These are phyloP conservation scores for Epicauta chinensis DNA, from an alignment of 1,140 invertebrate species.

Conservation along the genomic window DNA sequence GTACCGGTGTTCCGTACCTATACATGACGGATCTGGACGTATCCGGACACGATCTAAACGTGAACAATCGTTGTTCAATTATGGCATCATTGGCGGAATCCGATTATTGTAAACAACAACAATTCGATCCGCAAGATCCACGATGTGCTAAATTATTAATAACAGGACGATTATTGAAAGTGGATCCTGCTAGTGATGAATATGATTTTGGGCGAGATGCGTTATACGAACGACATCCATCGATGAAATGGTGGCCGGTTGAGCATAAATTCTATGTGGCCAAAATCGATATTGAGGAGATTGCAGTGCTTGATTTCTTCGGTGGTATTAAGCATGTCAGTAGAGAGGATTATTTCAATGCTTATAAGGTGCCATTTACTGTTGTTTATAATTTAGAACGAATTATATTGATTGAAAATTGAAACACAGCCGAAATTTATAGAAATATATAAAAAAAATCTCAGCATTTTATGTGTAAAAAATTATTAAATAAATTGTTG, in stretches of 20 bases:
- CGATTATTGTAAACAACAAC: conserved; percentile 54
- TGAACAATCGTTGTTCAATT: conserved; percentile 52
- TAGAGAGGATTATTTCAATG: conserved; percentile 29
- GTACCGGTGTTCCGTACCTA: conserved; percentile 70
- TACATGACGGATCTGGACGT: conserved; percentile 72
- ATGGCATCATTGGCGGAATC: conserved; percentile 63
- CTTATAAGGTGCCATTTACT: neutral
- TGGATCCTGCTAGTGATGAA: conserved; percentile 52
- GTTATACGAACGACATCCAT: conserved; percentile 63
- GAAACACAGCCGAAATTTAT: no score
- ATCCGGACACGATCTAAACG: conserved; percentile 59
- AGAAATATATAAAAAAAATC: no score
- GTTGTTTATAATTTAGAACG: no score
- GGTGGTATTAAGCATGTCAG: conserved; percentile 64
- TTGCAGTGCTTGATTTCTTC: conserved; percentile 68
- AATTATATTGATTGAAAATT: no score
- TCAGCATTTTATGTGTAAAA: no score
- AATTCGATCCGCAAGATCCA: conserved; percentile 73
- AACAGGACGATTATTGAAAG: conserved; percentile 60
- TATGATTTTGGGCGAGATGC: conserved; percentile 54
- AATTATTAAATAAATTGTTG: neutral
- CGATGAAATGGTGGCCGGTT: conserved; percentile 35
- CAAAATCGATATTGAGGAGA: conserved; percentile 62
- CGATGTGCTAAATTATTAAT: conserved; percentile 69
- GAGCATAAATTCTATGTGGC: conserved; percentile 67